Percentiles rank a stretch among this genome's conserved stretches.
These are phyloP conservation scores for Stenodera caucasica DNA, from an alignment of 2,888 invertebrate genomes.

Conservation along the genomic window DNA sequence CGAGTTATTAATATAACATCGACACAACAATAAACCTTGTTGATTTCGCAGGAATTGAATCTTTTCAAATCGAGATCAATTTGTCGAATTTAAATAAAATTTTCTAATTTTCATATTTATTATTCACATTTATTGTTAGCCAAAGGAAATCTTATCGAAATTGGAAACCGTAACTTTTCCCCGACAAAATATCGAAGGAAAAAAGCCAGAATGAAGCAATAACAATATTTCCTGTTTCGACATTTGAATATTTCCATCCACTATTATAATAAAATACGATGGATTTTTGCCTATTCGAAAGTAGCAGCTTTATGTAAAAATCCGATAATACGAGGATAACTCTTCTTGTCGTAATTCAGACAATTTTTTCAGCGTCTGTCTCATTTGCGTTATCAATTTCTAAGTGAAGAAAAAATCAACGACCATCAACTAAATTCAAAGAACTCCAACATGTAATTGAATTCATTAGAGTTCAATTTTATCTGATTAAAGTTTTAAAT, in stretches of 20 bases:
- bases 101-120: background rate
- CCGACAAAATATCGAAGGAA: background rate
- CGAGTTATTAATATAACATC: no score
- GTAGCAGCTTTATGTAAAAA: background rate
- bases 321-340: background rate
- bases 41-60: no score
- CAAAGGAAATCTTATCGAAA: conserved; percentile 1
- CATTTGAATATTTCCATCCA: background rate
- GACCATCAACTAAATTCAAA: no score
- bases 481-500: background rate
- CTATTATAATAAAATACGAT: conserved; percentile 4
- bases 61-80: no score
- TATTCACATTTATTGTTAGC: background rate
- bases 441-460: no score
- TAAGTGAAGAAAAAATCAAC: no score
- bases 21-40: no score
- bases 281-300: background rate
- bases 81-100: no score
- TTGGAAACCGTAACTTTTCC: background rate
- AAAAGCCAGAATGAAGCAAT: background rate
- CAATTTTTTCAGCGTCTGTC: background rate
- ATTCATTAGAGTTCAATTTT: no score
- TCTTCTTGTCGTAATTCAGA: background rate
- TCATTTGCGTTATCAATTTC: background rate
- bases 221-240: background rate